Percentiles rank a stretch among this genome's conserved stretches.
These are phyloP conservation scores for Girardia tigrina DNA, from an alignment of 2,888 invertebrate species.

Conservation along the genomic window DNA sequence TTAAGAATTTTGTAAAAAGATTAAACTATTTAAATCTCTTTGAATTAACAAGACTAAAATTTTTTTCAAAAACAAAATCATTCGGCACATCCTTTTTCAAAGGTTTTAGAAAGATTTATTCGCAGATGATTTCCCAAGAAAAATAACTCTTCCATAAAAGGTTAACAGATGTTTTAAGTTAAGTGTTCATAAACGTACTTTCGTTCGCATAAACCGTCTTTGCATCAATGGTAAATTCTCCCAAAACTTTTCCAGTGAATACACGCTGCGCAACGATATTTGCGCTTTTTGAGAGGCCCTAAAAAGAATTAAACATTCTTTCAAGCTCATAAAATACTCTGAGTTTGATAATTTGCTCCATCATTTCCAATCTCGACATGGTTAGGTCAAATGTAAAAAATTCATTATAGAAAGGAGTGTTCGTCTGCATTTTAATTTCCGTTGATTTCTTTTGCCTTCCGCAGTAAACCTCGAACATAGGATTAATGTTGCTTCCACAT, in stretches of 20 bases:
- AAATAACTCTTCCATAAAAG: too few species aligned
- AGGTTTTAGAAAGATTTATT: too few species aligned
- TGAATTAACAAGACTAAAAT: too few species aligned
- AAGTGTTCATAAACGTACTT: too few species aligned
- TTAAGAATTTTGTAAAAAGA: too few species aligned
- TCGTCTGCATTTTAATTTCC: conserved; percentile 81
- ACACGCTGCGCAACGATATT: not conserved
- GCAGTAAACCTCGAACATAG: conserved; percentile 76
- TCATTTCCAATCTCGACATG: not conserved
- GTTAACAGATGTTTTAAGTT: too few species aligned
- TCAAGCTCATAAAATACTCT: not conserved
- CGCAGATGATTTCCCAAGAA: too few species aligned
- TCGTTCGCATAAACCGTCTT: not conserved
- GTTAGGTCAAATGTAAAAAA: not conserved
- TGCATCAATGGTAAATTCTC: conserved; percentile 18
- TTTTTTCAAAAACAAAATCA: too few species aligned
- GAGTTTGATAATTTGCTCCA: conserved; percentile 18
- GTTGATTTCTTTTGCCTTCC: conserved; percentile 72
- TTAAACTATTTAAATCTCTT: too few species aligned
- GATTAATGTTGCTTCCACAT: conserved; percentile 80
- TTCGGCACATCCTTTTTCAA: too few species aligned
- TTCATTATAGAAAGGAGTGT: conserved; percentile 74
- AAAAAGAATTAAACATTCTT: too few species aligned
- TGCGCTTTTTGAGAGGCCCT: not conserved
- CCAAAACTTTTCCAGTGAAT: not conserved